A percentile compares a stretch with the other conserved stretches of the same genome.
phyloP scores from a whole-genome alignment of 1,140 invertebrate species.

The Drosophila virilis region DNA sequence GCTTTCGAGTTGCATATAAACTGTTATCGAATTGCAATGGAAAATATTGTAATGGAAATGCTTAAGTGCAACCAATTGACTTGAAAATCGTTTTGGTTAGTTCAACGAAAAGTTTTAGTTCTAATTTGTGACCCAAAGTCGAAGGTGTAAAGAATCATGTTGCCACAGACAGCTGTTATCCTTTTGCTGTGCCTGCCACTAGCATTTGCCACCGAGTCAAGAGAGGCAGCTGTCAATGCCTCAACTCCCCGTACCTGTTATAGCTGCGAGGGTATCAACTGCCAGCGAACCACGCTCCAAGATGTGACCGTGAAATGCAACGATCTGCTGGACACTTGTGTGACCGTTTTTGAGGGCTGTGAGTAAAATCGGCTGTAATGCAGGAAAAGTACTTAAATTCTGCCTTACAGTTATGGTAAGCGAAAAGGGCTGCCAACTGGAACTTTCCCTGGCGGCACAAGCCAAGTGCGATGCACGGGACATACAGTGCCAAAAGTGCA shows the following conservation, averaged over 20 bases:
- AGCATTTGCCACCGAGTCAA: slow-evolving; percentile 1
- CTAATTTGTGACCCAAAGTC: slow-evolving; percentile 9
- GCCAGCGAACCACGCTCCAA: slow-evolving; percentile 51
- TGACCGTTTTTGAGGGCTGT: slow-evolving; percentile 73
- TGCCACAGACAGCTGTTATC: slow-evolving; percentile 17
- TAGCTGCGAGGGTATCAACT: slow-evolving; percentile 75
- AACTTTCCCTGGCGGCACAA: slow-evolving; percentile 45
- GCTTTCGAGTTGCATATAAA: neutral
- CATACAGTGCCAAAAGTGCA: slow-evolving; percentile 66
- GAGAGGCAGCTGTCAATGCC: slow-evolving; percentile 18
- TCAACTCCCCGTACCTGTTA: slow-evolving; percentile 50
- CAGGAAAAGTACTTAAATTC: neutral
- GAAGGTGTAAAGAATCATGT: slow-evolving; percentile 15
- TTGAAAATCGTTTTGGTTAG: neutral
- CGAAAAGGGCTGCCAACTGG: slow-evolving; percentile 64
- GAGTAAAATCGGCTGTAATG: slow-evolving; percentile 23
- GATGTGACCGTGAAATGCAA: slow-evolving; percentile 52
- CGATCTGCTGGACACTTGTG: slow-evolving; percentile 74
- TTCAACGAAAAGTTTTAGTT: slow-evolving; percentile 23
- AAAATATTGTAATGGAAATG: slow-evolving; percentile 14
- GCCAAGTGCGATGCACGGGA: slow-evolving; percentile 45
- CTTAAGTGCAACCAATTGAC: slow-evolving; percentile 24
- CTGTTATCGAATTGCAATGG: slow-evolving; percentile 23
- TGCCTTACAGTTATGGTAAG: slow-evolving; percentile 60
- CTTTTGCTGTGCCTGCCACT: slow-evolving; percentile 31